phyloP scores from a whole-genome alignment of 30 jellyfish, hydroid and myxozoan species.

The Nemopilema nomurai region DNA sequence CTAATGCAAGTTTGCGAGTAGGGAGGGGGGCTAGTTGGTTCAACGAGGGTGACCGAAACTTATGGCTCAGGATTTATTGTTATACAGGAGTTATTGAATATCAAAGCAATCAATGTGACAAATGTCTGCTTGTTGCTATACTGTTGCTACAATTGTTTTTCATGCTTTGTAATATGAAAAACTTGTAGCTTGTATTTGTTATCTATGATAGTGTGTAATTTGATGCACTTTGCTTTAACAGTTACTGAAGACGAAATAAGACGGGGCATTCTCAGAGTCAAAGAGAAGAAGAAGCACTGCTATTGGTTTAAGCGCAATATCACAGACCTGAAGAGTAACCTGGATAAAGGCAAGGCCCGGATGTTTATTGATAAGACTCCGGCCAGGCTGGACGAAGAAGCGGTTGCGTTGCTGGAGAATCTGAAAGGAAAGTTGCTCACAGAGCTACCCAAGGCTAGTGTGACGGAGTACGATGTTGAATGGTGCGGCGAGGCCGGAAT shows the following conservation, averaged over 20 bases:
- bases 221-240: not conserved
- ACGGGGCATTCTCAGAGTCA: slow-evolving; percentile 72
- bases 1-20: too few species aligned
- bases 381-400: slow-evolving; percentile 72
- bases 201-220: too few species aligned
- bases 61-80: too few species aligned
- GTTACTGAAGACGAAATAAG: slow-evolving; percentile 85
- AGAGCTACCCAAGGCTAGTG: slow-evolving; percentile 43
- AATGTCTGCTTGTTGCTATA: too few species aligned
- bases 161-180: too few species aligned
- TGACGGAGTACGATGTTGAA: slow-evolving; percentile 45
- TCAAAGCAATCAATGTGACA: too few species aligned
- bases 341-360: slow-evolving; percentile 55
- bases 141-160: too few species aligned
- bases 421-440: slow-evolving; percentile 32
- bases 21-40: too few species aligned
- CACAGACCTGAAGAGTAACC: slow-evolving; percentile 48
- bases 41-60: too few species aligned
- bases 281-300: slow-evolving; percentile 66
- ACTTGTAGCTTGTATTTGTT: too few species aligned
- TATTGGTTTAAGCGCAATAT: slow-evolving; percentile 84
- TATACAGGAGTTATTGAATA: too few species aligned
- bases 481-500: slow-evolving; percentile 81
- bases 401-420: slow-evolving; percentile 45
- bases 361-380: slow-evolving; percentile 73